Percentiles rank a stretch among this genome's conserved stretches.
These are phyloP conservation scores for Leuciscus idus DNA, from an alignment of 2,113 vertebrate species.

Conservation along the genomic window DNA sequence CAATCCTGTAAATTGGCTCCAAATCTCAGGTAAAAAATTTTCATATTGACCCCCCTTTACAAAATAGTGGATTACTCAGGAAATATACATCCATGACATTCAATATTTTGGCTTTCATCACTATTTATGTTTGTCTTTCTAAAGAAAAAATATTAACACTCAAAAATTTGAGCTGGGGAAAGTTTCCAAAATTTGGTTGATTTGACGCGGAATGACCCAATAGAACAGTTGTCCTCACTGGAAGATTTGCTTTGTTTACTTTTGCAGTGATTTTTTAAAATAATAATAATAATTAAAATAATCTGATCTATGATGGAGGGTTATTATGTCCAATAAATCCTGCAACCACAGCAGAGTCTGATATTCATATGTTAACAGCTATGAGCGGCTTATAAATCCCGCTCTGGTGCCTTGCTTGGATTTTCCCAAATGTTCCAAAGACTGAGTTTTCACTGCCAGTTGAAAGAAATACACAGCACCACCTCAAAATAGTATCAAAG, in stretches of 20 bases:
- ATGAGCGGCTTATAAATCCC: neutral
- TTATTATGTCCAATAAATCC: neutral
- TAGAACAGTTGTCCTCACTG: neutral
- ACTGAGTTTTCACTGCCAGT: conserved; percentile 8
- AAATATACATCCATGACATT: too few relatives aligned
- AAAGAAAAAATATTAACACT: too few relatives aligned
- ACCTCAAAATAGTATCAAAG: conserved; percentile 36
- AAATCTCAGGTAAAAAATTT: too few relatives aligned
- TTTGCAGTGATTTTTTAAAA: neutral
- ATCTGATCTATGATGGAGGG: neutral
- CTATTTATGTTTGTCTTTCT: too few relatives aligned
- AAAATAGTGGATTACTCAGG: too few relatives aligned
- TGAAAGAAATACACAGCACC: conserved; percentile 17
- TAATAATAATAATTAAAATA: neutral
- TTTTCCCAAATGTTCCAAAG: conserved; percentile 15
- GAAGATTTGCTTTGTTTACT: neutral
- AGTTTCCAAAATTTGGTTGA: too few relatives aligned
- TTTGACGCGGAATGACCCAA: too few relatives aligned
- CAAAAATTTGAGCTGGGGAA: too few relatives aligned
- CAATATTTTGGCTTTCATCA: too few relatives aligned
- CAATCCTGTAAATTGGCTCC: too few relatives aligned
- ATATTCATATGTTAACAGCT: conserved; percentile 13
- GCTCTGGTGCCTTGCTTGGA: conserved; percentile 9
- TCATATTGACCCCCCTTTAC: too few relatives aligned
- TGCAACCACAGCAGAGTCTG: neutral